A percentile compares a stretch with the other conserved stretches of the same genome.
phyloP scores from a whole-genome alignment of 1,140 invertebrate species.

The Gonioctena quinquepunctata region DNA sequence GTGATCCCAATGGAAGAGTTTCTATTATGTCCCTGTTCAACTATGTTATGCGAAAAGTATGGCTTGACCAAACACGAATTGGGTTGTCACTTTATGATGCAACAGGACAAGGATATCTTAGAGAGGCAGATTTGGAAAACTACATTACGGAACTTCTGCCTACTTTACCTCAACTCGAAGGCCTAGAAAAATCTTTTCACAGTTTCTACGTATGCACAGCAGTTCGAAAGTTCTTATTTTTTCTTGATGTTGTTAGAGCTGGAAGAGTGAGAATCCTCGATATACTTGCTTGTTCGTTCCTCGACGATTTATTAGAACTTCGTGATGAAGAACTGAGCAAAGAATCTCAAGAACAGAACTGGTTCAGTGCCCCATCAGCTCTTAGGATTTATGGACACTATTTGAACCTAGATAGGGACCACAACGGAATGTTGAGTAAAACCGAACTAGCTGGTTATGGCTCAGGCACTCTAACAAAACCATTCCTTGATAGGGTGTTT shows the following conservation, averaged over 20 bases:
- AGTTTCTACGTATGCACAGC: slow-evolving; percentile 96
- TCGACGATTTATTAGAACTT: slow-evolving; percentile 89
- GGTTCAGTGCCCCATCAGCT: slow-evolving; percentile 92
- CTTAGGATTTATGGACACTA: slow-evolving; percentile 91
- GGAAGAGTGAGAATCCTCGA: slow-evolving; percentile 89
- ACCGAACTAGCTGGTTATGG: slow-evolving; percentile 85
- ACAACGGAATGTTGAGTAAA: slow-evolving; percentile 94
- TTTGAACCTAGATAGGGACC: slow-evolving; percentile 90
- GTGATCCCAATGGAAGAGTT: slow-evolving; percentile 80
- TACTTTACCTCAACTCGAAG: slow-evolving; percentile 85
- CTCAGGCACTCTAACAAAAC: slow-evolving; percentile 86
- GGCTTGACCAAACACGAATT: slow-evolving; percentile 91
- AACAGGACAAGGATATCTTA: slow-evolving; percentile 88
- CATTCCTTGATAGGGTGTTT: slow-evolving; percentile 92
- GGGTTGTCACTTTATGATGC: slow-evolving; percentile 92
- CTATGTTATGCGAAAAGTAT: slow-evolving; percentile 93
- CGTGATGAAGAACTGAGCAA: slow-evolving; percentile 83
- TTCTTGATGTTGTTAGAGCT: slow-evolving; percentile 86
- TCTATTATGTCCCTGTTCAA: slow-evolving; percentile 87
- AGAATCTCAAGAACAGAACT: slow-evolving; percentile 86
- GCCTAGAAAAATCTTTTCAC: slow-evolving; percentile 90
- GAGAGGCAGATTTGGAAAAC: slow-evolving; percentile 90
- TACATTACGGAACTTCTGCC: slow-evolving; percentile 94
- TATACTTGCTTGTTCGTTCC: slow-evolving; percentile 86
- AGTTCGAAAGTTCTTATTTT: slow-evolving; percentile 94